These are phyloP conservation scores for Anoplophora glabripennis DNA, from an alignment of 1,140 invertebrate genomes.

Conservation along the genomic window DNA sequence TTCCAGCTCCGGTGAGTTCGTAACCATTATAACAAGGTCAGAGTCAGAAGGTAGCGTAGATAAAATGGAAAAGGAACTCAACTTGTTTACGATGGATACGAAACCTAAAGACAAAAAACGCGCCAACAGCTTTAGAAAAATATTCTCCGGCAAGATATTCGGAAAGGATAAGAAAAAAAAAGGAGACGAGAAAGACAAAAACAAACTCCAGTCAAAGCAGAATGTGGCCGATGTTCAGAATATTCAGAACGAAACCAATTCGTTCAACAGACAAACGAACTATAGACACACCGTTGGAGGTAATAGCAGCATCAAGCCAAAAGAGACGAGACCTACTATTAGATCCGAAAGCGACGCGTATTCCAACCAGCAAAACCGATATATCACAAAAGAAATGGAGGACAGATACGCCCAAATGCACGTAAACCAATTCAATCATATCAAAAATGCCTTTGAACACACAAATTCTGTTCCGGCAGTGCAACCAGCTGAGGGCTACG, in stretches of 20 bases:
- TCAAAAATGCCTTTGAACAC: conserved; percentile 30
- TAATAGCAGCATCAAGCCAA: background rate
- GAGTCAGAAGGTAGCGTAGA: conserved; percentile 41
- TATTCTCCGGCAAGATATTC: conserved; percentile 38
- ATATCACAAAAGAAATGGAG: conserved; percentile 29
- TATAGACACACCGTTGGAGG: conserved; percentile 34
- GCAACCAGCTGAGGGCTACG: conserved; percentile 27
- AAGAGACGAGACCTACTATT: background rate
- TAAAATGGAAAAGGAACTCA: conserved; percentile 36
- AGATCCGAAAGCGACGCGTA: conserved; percentile 15
- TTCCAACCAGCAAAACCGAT: background rate
- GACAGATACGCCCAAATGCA: conserved; percentile 36
- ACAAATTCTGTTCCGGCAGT: background rate
- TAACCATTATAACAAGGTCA: conserved; percentile 30
- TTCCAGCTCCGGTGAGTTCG: conserved; percentile 29
- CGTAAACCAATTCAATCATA: conserved; percentile 37
- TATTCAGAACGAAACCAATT: conserved; percentile 39
- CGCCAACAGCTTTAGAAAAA: conserved; percentile 37
- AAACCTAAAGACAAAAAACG: conserved; percentile 42
- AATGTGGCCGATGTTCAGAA: conserved; percentile 35
- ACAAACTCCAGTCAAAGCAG: conserved; percentile 31
- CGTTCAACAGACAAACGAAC: conserved; percentile 34
- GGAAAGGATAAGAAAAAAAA: conserved; percentile 43
- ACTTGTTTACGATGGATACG: conserved; percentile 39
- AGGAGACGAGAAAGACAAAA: conserved; percentile 25